Conservation (phyloP, 2,797 vertebrate species). For the Nannoperca australis region DNA sequence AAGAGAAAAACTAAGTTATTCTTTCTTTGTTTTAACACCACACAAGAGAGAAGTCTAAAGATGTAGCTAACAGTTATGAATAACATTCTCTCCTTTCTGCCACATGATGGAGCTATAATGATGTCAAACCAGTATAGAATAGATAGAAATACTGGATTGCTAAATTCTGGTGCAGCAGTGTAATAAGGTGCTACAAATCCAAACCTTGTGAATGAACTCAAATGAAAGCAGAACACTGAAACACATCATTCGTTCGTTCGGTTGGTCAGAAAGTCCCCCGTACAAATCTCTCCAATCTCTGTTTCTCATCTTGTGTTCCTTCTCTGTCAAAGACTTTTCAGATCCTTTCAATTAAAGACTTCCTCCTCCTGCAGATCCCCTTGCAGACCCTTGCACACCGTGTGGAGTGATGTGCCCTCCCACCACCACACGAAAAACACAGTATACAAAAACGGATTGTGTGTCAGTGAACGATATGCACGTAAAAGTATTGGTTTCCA, state of each 20-base stretch:
- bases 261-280: neutral
- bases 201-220: neutral
- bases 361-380: constrained; percentile 65
- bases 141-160: neutral
- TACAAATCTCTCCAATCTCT: constrained; percentile 26
- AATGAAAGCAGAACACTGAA: neutral
- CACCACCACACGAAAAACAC: constrained; percentile 34
- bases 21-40: no score
- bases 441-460: constrained; percentile 41
- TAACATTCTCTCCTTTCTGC: constrained; percentile 3
- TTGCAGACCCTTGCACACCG: constrained; percentile 55
- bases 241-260: neutral
- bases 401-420: constrained; percentile 68
- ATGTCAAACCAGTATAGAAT: neutral
- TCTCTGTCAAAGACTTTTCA: constrained; percentile 65
- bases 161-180: neutral
- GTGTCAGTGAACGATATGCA: constrained; percentile 27
- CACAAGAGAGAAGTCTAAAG: no score
- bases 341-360: constrained; percentile 75
- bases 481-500: constrained; percentile 33
- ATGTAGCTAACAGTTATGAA: no score
- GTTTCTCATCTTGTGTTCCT: constrained; percentile 45
- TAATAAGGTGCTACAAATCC: neutral
- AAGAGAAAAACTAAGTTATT: no score
- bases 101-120: constrained; percentile 51